phyloP scores from a whole-genome alignment of 2,888 invertebrate genomes.

The Hipparchia sbordonii region DNA sequence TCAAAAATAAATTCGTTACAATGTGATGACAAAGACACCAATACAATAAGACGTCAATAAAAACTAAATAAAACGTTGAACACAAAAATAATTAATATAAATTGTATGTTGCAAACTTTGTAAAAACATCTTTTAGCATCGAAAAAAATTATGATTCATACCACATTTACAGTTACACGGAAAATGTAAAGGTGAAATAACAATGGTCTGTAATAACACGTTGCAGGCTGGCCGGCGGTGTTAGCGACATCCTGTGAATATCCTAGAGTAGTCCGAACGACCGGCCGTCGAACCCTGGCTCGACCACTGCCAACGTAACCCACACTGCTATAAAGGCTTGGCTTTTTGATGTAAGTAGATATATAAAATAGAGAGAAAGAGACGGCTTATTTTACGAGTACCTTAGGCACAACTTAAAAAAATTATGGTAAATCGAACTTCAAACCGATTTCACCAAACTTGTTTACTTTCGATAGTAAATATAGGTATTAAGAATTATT shows the following conservation, averaged over 20 bases:
- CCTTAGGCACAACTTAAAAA: too few species aligned
- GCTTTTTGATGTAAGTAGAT: not conserved
- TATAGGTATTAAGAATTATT: too few species aligned
- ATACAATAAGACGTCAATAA: not conserved
- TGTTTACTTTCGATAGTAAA: too few species aligned
- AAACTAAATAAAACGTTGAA: not conserved
- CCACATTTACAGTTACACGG: constrained; percentile 2
- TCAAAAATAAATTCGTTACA: too few species aligned
- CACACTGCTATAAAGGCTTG: not conserved
- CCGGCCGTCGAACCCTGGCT: constrained; percentile 75
- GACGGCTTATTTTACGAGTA: too few species aligned
- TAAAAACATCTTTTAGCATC: not conserved
- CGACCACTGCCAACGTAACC: constrained; percentile 35
- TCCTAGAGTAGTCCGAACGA: constrained; percentile 58
- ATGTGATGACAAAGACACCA: too few species aligned
- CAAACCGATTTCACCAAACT: too few species aligned
- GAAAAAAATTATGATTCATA: constrained; percentile 14
- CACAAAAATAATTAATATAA: not conserved
- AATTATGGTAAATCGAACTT: too few species aligned
- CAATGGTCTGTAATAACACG: constrained; percentile 18
- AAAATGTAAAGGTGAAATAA: constrained; percentile 4
- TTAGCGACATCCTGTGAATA: constrained; percentile 71
- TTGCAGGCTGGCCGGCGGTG: constrained; percentile 27
- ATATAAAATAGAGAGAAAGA: not conserved
- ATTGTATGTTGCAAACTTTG: not conserved